Evolutionary conservation across 2,888 invertebrate genomes (phyloP), one percentile per base, ranked within the genome.

Genomic region (Lobophora halterata): DNA sequence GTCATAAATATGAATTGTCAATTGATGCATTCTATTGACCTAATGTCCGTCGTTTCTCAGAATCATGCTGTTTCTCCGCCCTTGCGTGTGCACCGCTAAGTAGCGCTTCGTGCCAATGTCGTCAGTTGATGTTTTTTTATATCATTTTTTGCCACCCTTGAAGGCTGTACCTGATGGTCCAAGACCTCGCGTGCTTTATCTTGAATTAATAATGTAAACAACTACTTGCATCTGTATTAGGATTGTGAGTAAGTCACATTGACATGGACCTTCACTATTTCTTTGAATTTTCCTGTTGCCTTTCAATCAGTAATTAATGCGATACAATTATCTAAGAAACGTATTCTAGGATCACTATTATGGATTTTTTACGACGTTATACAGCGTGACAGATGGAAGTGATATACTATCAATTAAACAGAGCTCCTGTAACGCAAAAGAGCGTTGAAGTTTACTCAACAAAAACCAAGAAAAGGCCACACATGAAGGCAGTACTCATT

Each of bases 101-200:
- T 66, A 61, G 65, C 67, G 59, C 62, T 76, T 66, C 76, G 78
- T 81, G 81, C 73, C 82, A 85, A 83, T 83, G 87, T 83, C 85
- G 65, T 57, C 58, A 71, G 71, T 61, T 63, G 62, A 60, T 64
- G 67, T 72, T 68, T 66, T 68, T 61, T 46, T 49, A 24, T 52
- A 37, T 61, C 65, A 73, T 79, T 80, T 80, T 82, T 72, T 75
- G 65, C 65, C 61, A 75, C 76, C 77, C 71, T 64, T 61, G 75
- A 82, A 86, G 81, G 85, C 71, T 58, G 73, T 74, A 64, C 65
- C 63, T 73, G 74, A 76, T 79, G 69, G 60, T 43, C 56, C 64
- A 61, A 67, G 66, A 58, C 71, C 70, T 83, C 70, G 83, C 83
- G 81, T 83, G 85, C 60, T 50, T 51, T 49, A 50, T 58, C 57